Conservation (phyloP, 2,888 invertebrate species). For the Helobdella robusta region DNA sequence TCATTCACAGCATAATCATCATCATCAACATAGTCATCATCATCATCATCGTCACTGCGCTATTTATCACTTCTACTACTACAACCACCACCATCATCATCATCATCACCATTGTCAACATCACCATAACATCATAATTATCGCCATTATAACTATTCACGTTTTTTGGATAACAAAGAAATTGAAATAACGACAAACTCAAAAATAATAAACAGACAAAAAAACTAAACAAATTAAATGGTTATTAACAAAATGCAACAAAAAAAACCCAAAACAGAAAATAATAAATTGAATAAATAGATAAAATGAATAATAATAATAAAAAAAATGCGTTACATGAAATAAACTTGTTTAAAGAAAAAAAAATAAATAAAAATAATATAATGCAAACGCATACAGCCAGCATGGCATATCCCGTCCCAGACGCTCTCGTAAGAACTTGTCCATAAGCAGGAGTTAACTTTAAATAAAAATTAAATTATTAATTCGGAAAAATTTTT, state of each 20-base stretch:
- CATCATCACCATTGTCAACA: too few species aligned
- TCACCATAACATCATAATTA: too few species aligned
- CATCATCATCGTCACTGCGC: too few species aligned
- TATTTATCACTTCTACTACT: too few species aligned
- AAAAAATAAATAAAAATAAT: background rate
- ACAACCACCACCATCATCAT: too few species aligned
- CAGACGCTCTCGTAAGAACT: conserved; percentile 30
- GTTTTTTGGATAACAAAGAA: too few species aligned
- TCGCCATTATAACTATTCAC: too few species aligned
- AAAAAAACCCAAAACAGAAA: background rate
- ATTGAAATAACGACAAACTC: too few species aligned
- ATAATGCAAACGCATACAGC: conserved; percentile 26
- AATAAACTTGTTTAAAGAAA: background rate
- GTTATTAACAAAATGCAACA: background rate
- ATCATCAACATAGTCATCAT: too few species aligned
- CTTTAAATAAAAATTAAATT: conserved; percentile 19
- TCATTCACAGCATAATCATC: too few species aligned
- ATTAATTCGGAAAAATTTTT: background rate
- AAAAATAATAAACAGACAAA: too few species aligned
- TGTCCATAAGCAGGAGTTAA: conserved; percentile 33
- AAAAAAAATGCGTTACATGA: background rate
- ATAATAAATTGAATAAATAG: background rate
- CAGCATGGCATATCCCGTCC: conserved; percentile 35
- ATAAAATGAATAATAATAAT: background rate
- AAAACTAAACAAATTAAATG: too few species aligned